Evolutionary conservation across 2,888 invertebrate species (phyloP).

Genomic region (Drosophila putrida): DNA sequence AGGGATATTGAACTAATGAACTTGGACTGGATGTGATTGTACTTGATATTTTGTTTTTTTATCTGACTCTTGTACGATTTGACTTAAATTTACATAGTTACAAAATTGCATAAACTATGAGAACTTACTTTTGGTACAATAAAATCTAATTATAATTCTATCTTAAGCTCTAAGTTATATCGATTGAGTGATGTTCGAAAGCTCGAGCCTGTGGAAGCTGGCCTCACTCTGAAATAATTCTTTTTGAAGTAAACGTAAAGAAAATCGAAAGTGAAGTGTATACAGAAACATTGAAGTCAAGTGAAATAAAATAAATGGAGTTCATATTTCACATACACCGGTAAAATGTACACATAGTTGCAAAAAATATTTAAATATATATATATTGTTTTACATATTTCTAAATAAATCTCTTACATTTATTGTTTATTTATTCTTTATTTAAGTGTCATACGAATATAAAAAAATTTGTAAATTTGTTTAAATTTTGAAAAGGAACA

Average conservation of each 20-base stretch:
- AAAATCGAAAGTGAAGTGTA: constrained; percentile 1
- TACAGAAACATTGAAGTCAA: constrained; percentile 18
- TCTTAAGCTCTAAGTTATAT: constrained; percentile 30
- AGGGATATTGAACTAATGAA: constrained; percentile 48
- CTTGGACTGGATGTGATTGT: constrained; percentile 15
- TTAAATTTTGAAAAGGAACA: constrained; percentile 19
- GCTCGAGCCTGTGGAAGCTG: constrained; percentile 14
- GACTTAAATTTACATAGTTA: constrained; percentile 31
- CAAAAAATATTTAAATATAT: constrained; percentile 18
- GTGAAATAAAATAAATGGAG: constrained; percentile 22
- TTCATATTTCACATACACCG: constrained; percentile 26
- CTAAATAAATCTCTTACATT: constrained; percentile 23
- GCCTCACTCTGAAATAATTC: background rate
- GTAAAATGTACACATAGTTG: constrained; percentile 42
- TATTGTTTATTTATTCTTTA: background rate
- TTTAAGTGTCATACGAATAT: background rate
- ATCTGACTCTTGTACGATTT: constrained; percentile 1
- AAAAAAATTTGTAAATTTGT: constrained; percentile 24
- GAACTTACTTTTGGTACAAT: constrained; percentile 33
- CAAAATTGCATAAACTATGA: constrained; percentile 16
- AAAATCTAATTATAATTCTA: constrained; percentile 24
- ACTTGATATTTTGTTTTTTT: background rate
- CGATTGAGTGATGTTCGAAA: background rate
- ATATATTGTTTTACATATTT: constrained; percentile 15
- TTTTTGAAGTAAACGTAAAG: constrained; percentile 1